These are phyloP conservation scores for Nothocercus julius DNA, from an alignment of 2,113 vertebrate species.

Conservation along the genomic window DNA sequence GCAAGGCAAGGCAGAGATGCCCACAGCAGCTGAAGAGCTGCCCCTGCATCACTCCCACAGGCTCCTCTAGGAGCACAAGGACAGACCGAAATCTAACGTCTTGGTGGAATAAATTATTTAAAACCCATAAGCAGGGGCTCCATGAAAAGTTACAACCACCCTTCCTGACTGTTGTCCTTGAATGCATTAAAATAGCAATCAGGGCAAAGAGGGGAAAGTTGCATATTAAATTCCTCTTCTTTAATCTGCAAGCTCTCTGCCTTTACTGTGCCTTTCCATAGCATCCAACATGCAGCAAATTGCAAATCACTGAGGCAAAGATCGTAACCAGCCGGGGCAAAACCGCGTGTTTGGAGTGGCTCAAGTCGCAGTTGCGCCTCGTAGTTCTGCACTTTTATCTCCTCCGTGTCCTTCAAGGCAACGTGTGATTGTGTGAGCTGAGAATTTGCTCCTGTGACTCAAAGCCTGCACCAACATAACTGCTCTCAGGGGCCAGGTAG, in stretches of 20 bases:
- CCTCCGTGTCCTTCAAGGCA: neutral
- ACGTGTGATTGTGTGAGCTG: neutral
- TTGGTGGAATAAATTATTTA: slow-evolving; percentile 32
- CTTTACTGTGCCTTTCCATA: neutral
- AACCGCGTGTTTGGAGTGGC: fast-evolving
- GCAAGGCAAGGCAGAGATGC: neutral
- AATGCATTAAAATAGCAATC: neutral
- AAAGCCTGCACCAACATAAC: neutral
- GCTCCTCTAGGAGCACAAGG: neutral
- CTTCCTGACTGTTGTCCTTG: neutral
- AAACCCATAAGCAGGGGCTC: neutral
- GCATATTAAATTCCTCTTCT: neutral
- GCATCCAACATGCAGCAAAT: neutral
- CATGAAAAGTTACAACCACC: neutral
- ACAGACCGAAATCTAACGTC: neutral
- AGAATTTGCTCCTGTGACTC: neutral
- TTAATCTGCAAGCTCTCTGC: neutral
- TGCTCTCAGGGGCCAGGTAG: neutral
- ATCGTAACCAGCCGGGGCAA: neutral
- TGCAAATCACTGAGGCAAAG: neutral
- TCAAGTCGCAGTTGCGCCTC: neutral
- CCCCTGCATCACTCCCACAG: neutral
- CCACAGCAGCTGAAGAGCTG: neutral
- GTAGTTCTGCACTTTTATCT: neutral
- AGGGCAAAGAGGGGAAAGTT: neutral